Evolutionary conservation across 1,140 invertebrate genomes (phyloP).

Genomic region (Aphelinus atriplicis): DNA sequence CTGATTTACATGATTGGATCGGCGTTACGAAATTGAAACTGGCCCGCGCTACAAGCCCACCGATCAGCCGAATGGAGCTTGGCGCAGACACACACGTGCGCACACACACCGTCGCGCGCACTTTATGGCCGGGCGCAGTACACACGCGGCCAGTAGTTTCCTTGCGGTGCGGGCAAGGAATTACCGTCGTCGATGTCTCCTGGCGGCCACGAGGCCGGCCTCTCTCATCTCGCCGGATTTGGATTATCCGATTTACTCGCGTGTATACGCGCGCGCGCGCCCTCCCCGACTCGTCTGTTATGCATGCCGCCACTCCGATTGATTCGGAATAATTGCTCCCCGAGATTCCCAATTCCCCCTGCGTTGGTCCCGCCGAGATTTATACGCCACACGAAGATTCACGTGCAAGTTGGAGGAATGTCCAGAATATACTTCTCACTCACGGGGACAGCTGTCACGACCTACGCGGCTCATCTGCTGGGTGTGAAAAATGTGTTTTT

Average conservation of each 20-base stretch:
- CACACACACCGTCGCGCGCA: neutral
- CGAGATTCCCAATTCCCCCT: neutral
- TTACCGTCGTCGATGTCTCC: slow-evolving; percentile 22
- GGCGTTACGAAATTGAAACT: slow-evolving; percentile 66
- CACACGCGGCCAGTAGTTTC: neutral
- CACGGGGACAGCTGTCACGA: too few relatives aligned
- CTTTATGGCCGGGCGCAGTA: too few relatives aligned
- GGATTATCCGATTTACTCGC: slow-evolving; percentile 6
- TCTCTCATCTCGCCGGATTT: slow-evolving; percentile 17
- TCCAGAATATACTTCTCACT: too few relatives aligned
- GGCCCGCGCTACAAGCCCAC: slow-evolving; percentile 15
- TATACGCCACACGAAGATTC: too few relatives aligned
- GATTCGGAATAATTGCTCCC: neutral
- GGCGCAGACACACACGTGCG: neutral
- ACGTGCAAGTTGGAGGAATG: too few relatives aligned
- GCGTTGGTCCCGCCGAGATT: neutral
- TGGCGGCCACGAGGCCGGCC: neutral
- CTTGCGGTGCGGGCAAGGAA: slow-evolving; percentile 24
- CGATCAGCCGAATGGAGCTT: slow-evolving; percentile 44
- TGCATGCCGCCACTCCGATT: too few relatives aligned
- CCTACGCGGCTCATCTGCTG: too few relatives aligned
- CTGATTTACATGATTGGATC: slow-evolving; percentile 68
- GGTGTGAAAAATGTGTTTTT: too few relatives aligned
- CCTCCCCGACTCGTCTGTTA: neutral
- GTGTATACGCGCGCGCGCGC: neutral